These are phyloP conservation scores for Caenorhabditis sp. DNA, from an alignment of 2,888 invertebrate genomes.

Conservation along the genomic window DNA sequence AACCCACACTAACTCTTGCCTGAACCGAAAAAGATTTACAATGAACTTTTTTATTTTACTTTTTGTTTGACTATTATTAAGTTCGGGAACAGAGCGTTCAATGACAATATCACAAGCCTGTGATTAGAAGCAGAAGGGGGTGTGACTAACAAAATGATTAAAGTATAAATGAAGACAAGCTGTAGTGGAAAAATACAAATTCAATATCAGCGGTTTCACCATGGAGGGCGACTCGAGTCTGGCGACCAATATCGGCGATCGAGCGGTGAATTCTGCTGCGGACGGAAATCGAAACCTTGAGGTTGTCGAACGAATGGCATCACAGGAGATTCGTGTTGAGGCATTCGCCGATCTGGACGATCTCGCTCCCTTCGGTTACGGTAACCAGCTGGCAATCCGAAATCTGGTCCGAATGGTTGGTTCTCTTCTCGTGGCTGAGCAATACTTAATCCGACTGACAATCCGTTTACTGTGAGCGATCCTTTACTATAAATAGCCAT, in stretches of 20 bases:
- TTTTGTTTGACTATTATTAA: slow-evolving; percentile 6
- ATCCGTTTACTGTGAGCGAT: slow-evolving; percentile 53
- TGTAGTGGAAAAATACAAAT: not conserved
- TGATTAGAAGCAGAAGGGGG: not conserved
- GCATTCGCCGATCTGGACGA: slow-evolving; percentile 32
- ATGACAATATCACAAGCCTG: slow-evolving; percentile 4
- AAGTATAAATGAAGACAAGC: not conserved
- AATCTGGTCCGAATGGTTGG: slow-evolving; percentile 50
- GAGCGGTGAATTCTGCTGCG: slow-evolving; percentile 19
- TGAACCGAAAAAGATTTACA: not conserved
- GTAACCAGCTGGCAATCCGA: slow-evolving; percentile 60
- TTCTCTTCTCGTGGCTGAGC: slow-evolving; percentile 64
- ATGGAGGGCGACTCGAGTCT: not conserved
- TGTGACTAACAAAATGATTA: slow-evolving; percentile 24
- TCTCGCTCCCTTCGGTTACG: slow-evolving; percentile 37
- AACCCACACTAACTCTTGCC: not conserved
- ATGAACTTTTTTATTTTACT: not conserved
- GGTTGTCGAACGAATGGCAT: slow-evolving; percentile 55
- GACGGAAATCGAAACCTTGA: slow-evolving; percentile 37
- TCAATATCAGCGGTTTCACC: not conserved
- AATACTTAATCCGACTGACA: slow-evolving; percentile 59
- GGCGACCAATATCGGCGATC: slow-evolving; percentile 46
- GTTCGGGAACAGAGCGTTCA: not conserved
- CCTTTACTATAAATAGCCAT: slow-evolving; percentile 43
- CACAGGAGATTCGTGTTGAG: slow-evolving; percentile 34